phyloP scores from a whole-genome alignment of 1,140 invertebrate genomes.

The Philotrypesis tridentata region DNA sequence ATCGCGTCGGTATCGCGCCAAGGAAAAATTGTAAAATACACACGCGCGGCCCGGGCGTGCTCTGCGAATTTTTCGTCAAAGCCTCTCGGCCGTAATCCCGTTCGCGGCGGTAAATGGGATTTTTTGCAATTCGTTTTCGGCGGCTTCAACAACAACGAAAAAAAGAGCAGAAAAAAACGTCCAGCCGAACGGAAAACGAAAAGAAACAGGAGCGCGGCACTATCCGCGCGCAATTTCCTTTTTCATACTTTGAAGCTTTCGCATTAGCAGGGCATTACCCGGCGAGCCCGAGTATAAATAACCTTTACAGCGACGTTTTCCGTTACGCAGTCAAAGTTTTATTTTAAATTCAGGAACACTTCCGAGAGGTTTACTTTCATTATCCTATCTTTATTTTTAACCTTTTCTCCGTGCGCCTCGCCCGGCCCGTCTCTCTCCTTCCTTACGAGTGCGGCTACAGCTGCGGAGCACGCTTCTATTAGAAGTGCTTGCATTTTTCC shows the following conservation, averaged over 20 bases:
- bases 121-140: neutral
- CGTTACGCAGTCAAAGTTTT: neutral
- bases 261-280: too few species aligned
- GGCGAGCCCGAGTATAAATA: too few species aligned
- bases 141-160: too few species aligned
- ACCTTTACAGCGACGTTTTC: too few species aligned
- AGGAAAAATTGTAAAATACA: neutral
- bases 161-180: too few species aligned
- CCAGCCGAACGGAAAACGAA: too few species aligned
- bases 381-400: neutral
- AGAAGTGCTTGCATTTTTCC: slow-evolving; percentile 7
- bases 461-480: neutral
- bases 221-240: too few species aligned
- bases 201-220: too few species aligned
- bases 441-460: neutral
- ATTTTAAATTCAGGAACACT: neutral
- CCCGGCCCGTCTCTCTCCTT: too few species aligned
- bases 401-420: neutral
- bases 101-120: neutral
- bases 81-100: neutral
- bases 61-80: neutral
- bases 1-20: too few species aligned
- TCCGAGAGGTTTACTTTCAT: neutral
- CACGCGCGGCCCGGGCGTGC: too few species aligned
- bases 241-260: too few species aligned